Evolutionary conservation across 2,113 vertebrate species (phyloP).

Genomic region (Tyrannus savana): DNA sequence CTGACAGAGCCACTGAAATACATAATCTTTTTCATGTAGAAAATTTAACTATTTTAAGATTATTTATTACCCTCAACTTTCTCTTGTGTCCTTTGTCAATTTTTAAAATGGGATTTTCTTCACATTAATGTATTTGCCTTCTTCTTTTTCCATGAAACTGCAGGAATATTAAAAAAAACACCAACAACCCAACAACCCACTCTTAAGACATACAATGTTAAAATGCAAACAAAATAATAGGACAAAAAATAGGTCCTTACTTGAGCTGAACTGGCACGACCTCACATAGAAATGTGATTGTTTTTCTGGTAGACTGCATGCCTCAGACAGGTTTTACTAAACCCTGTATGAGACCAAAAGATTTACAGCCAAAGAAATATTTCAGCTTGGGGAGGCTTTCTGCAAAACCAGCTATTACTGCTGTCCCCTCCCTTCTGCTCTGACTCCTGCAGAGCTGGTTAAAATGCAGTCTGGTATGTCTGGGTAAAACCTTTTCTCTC

Average conservation of each 20-base stretch:
- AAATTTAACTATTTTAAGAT: neutral
- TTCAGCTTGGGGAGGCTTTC: neutral
- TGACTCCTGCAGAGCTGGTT: neutral
- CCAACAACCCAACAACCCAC: neutral
- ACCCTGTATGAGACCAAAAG: neutral
- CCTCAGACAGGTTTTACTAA: neutral
- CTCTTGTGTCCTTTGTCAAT: neutral
- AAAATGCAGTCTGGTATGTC: neutral
- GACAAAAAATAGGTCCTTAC: neutral
- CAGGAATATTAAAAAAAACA: neutral
- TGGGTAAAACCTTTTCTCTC: neutral
- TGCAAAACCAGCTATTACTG: neutral
- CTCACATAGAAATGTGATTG: neutral
- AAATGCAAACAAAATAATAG: neutral
- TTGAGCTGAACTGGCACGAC: neutral
- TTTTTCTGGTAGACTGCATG: neutral
- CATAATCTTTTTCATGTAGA: neutral
- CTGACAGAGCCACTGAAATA: neutral
- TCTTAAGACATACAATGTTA: neutral
- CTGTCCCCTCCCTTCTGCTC: neutral
- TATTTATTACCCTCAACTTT: neutral
- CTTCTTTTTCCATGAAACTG: neutral
- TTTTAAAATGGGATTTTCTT: neutral
- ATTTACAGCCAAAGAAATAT: constrained; percentile 3
- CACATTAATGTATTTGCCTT: neutral